These are phyloP conservation scores for Blastobasis lacticolella DNA, from an alignment of 2,888 invertebrate genomes.

Conservation along the genomic window DNA sequence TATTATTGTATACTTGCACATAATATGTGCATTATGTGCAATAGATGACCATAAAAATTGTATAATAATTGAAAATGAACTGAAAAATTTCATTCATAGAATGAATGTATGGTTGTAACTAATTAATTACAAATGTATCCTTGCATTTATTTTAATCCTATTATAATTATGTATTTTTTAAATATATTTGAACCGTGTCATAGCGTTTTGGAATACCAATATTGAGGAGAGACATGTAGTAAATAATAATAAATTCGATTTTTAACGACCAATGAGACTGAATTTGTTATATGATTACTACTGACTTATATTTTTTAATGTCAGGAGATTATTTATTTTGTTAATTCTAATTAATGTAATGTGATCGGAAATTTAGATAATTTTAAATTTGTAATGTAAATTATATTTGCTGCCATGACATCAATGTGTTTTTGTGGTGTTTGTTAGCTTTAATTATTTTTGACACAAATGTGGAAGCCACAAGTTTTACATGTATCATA, in stretches of 20 bases:
- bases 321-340: slow-evolving; percentile 62
- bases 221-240: slow-evolving; percentile 52
- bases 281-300: slow-evolving; percentile 63
- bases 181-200: slow-evolving; percentile 7
- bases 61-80: no score
- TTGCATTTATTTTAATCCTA: slow-evolving; percentile 16
- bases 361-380: slow-evolving; percentile 7
- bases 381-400: slow-evolving; percentile 14
- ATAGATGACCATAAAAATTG: no score
- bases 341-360: slow-evolving; percentile 21
- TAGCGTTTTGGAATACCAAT: slow-evolving; percentile 18
- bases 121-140: slow-evolving; percentile 2
- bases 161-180: slow-evolving; percentile 15
- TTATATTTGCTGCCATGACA: slow-evolving; percentile 22
- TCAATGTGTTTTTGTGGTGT: slow-evolving; percentile 12
- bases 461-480: slow-evolving; percentile 12
- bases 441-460: slow-evolving; percentile 2
- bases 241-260: slow-evolving; percentile 34
- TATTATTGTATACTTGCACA: no score
- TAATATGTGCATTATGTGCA: no score
- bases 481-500: slow-evolving; percentile 18
- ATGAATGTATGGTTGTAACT: no score
- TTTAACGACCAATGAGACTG: slow-evolving; percentile 69
- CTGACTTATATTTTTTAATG: slow-evolving; percentile 24
- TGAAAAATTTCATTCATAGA: no score